These are phyloP conservation scores for Malthinus flaveolus DNA, from an alignment of 2,888 invertebrate species.

Conservation along the genomic window DNA sequence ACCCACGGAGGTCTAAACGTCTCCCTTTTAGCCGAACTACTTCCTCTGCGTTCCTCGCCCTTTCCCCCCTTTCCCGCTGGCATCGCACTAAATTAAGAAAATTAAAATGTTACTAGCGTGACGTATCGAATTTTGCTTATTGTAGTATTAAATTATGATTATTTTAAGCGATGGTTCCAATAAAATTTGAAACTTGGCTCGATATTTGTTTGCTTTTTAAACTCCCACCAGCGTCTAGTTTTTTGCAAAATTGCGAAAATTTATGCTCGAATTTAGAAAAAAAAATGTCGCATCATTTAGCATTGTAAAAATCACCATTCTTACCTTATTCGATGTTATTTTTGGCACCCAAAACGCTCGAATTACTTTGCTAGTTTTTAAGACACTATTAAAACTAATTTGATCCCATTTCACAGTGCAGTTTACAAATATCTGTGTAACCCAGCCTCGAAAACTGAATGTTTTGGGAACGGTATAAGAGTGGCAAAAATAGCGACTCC, in stretches of 20 bases:
- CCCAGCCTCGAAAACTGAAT: slow-evolving; percentile 14
- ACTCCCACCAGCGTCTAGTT: not conserved
- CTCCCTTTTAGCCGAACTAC: slow-evolving; percentile 58
- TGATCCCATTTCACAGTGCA: not conserved
- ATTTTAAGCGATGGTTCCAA: not conserved
- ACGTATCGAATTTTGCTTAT: not conserved
- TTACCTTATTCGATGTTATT: not conserved
- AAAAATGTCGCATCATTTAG: not conserved
- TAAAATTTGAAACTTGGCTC: slow-evolving; percentile 4
- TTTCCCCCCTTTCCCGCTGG: slow-evolving; percentile 60
- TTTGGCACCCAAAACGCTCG: not conserved
- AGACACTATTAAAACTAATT: not conserved
- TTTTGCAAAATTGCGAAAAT: slow-evolving; percentile 1
- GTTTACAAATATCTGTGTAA: slow-evolving; percentile 5
- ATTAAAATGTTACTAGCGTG: not conserved
- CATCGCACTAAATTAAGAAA: slow-evolving; percentile 48
- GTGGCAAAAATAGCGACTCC: slow-evolving; percentile 27
- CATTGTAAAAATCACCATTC: not conserved
- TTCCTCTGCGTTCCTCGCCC: slow-evolving; percentile 54
- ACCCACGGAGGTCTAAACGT: slow-evolving; percentile 78
- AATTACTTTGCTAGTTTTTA: not conserved
- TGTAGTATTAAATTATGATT: slow-evolving; percentile 2
- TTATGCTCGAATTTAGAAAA: not conserved
- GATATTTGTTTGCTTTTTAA: slow-evolving; percentile 2
- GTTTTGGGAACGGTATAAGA: slow-evolving; percentile 32